Base-by-base conservation (phyloP, 2,113 vertebrate genomes). In the Phalacrocorax carbo region DNA sequence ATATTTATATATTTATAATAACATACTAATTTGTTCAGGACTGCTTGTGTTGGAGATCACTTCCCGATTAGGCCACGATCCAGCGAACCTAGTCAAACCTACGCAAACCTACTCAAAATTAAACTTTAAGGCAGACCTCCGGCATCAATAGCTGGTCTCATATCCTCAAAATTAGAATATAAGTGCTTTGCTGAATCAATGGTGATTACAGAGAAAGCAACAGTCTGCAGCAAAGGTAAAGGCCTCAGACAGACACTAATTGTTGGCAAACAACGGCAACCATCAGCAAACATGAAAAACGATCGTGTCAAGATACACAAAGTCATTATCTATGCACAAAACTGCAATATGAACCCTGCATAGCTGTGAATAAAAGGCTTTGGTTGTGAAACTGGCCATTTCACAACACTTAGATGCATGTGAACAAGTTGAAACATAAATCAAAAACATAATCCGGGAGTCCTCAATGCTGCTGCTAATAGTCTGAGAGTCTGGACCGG, bases 351-450 rank as follows among this genome's bases (percentile, higher is more conserved):
- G 70, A 93, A 46, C 58, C 61, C 52, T 55, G 42, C 7, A 42
- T 21, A 87, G 54, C 44, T 46, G 69, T 88, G 83, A 96, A 78
- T 77, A 92, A 91, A 85, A 83, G 42, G 51, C 57, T 94, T 93
- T 90, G 60, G 84, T 88, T 86, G 48, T 79, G 71, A 86, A 95
- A 84, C 48, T 91, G 88, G 76, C 72, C 30, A 16, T 84, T 88
- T 88, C 80, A 94, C 77, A 94, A 76, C 8, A 8, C 49, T 84
- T 94, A 73, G 36, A 77, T 73, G 34, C 61, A 49, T 32, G 25
- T 61, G 62, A 88, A 84, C 86, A 82, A 76, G 70, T 82, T 79
- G 62, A 95, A 89, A 90, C 85, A 68, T 61, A 86, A 93, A 81
- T 90, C 60, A 82, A 76, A 76, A 25, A 54, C 46, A 25, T 5